Evolutionary conservation across 2,888 invertebrate species (phyloP), one percentile per base, ranked within the genome.

Genomic region (Erebia aethiops): DNA sequence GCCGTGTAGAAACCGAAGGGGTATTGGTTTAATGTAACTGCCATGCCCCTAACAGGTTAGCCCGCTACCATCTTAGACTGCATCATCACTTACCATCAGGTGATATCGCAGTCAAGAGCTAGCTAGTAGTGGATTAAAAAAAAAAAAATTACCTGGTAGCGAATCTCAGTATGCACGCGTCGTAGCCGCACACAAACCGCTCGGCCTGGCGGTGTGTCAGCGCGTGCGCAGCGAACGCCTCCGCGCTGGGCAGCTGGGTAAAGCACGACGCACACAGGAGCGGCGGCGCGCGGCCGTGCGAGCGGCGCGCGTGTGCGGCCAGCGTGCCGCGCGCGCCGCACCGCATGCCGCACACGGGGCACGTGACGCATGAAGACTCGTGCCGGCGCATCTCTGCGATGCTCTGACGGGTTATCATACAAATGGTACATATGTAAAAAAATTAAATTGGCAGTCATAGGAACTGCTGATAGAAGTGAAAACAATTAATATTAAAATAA

Each of bases 121-220:
- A n/a, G n/a, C n/a, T n/a, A n/a, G n/a, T n/a, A n/a, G n/a, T n/a
- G n/a, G n/a, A n/a, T n/a, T n/a, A n/a, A n/a, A n/a, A n/a, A n/a
- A n/a, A n/a, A n/a, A n/a, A n/a, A n/a, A n/a, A n/a, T 43, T 57
- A 88, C 90, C 90, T 85, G 72, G 86, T 84, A 2, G 81, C 84
- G 77, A 92, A 91, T 35, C 92, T 84, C 79, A 92, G 84, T 58
- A 91, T 91, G 78, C 92, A 92, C 49, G 84, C 87, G 75, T 87
- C 88, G 80, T 91, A 90, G 0, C 91, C 92, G 82, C 92, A 92
- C 18, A 92, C 87, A 83, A 87, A 91, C 77, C 87, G 88, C 62
- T 82, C 80, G 62, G 86, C 87, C 79, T 84, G 87, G 0, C 87
- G 79, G 80, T 91, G 92, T 1, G 82, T 77, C 77, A 89, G 82